phyloP scores from a whole-genome alignment of 2,888 invertebrate genomes.

The Arenicola marina region DNA sequence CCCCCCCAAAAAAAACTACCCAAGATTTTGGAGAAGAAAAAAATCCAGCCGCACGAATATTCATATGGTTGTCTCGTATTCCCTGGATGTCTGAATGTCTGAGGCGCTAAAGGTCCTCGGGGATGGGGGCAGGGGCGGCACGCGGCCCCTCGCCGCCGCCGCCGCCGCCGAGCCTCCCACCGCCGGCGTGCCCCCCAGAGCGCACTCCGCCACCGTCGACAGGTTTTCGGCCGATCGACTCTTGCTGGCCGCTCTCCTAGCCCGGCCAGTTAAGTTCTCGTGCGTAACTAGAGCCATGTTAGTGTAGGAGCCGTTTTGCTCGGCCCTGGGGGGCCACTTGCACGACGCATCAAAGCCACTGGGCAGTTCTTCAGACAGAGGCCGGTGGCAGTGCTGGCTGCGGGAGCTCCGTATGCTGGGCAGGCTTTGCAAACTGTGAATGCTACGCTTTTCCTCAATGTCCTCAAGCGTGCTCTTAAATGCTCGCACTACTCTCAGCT shows the following conservation, averaged over 20 bases:
- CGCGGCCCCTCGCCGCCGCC: neutral
- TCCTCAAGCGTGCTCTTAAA: conserved; percentile 99
- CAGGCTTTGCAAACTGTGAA: conserved; percentile 75
- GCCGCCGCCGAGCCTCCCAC: neutral
- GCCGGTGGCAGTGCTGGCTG: conserved; percentile 72
- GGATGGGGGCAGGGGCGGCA: neutral
- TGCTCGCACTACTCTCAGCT: conserved; percentile 99
- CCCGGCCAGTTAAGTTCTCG: conserved; percentile 21
- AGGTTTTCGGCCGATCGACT: conserved; percentile 59
- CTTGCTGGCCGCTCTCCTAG: conserved; percentile 41
- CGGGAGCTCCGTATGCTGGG: conserved; percentile 66
- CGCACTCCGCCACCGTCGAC: conserved; percentile 1
- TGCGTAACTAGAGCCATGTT: conserved; percentile 37
- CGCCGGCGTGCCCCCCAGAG: neutral
- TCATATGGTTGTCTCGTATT: conserved; percentile 3
- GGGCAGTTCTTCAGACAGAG: conserved; percentile 73
- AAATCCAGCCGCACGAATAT: too few species aligned
- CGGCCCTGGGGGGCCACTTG: neutral
- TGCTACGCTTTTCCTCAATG: conserved; percentile 97
- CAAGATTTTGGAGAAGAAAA: too few species aligned
- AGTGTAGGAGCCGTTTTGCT: conserved; percentile 36
- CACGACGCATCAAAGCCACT: neutral
- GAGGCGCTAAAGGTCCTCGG: conserved; percentile 4
- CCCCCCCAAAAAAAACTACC: too few species aligned
- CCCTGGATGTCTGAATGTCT: neutral